Conservation (phyloP, 2,888 invertebrate genomes). For the Yponomeuta malinellus region DNA sequence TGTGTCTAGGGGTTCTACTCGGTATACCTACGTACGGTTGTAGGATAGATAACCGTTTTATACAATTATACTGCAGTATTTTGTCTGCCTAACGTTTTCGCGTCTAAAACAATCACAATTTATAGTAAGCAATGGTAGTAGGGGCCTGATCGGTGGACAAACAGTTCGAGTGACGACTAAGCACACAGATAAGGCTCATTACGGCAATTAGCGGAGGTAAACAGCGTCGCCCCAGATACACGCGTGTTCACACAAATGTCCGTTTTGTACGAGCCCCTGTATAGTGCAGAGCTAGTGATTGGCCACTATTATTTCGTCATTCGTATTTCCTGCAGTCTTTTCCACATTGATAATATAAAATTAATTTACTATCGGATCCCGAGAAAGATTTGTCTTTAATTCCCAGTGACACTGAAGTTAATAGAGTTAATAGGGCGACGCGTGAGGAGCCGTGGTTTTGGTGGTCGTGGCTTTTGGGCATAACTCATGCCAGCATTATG, state of each 20-base stretch:
- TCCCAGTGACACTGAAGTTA: no score
- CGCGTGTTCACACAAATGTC: constrained; percentile 35
- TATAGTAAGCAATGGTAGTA: background rate
- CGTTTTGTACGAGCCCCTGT: constrained; percentile 11
- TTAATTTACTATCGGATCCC: no score
- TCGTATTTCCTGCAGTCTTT: background rate
- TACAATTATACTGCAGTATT: no score
- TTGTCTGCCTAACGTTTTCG: no score
- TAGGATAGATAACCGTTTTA: no score
- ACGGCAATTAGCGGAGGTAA: constrained; percentile 65
- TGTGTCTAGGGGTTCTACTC: no score
- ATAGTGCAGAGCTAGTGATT: background rate
- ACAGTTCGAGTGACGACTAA: constrained; percentile 51
- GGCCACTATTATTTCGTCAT: background rate
- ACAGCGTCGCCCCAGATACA: constrained; percentile 57
- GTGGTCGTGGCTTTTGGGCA: no score
- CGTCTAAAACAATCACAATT: background rate
- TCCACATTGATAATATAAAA: no score
- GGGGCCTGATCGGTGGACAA: constrained; percentile 31
- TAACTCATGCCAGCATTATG: no score
- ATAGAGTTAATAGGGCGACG: no score
- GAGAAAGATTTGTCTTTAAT: no score
- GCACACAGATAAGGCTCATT: constrained; percentile 63
- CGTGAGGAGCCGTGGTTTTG: no score
- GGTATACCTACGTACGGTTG: background rate